A percentile compares a stretch with the other conserved stretches of the same genome.
Evolutionary conservation across 2,113 vertebrate species (phyloP).

Genomic region (Aphyosemion australe): DNA sequence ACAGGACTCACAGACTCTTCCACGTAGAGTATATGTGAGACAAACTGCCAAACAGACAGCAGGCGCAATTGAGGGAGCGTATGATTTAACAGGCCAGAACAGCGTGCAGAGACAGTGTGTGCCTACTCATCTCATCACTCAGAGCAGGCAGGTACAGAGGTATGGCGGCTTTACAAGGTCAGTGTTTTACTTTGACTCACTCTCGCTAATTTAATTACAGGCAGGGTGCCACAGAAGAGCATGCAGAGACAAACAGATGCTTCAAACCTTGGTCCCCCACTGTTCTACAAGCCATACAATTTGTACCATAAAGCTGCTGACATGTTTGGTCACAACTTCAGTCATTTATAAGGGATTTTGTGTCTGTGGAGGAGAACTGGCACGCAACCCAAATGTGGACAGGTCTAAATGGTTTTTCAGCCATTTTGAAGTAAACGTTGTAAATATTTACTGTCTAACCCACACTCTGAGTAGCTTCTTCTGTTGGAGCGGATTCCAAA

Average conservation of each 20-base stretch:
- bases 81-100: conserved; percentile 33
- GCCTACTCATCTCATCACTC: conserved; percentile 55
- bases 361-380: conserved; percentile 6
- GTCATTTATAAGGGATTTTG: conserved; percentile 27
- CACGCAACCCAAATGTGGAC: too few species aligned
- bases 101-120: conserved; percentile 28
- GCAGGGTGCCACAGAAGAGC: conserved; percentile 46
- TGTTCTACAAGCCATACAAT: conserved; percentile 57
- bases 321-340: conserved; percentile 26
- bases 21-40: conserved; percentile 12
- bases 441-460: too few species aligned
- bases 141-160: conserved; percentile 63
- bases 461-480: too few species aligned
- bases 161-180: conserved; percentile 70
- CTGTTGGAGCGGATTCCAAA: too few species aligned
- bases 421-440: too few species aligned
- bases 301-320: conserved; percentile 49
- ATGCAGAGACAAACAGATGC: conserved; percentile 43
- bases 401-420: too few species aligned
- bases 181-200: conserved; percentile 76
- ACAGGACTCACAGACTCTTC: conserved; percentile 13
- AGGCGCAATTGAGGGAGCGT: conserved; percentile 30
- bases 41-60: conserved; percentile 58
- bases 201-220: conserved; percentile 75
- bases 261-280: not conserved